phyloP scores from a whole-genome alignment of 2,888 invertebrate genomes.

The Agriotes lineatus region DNA sequence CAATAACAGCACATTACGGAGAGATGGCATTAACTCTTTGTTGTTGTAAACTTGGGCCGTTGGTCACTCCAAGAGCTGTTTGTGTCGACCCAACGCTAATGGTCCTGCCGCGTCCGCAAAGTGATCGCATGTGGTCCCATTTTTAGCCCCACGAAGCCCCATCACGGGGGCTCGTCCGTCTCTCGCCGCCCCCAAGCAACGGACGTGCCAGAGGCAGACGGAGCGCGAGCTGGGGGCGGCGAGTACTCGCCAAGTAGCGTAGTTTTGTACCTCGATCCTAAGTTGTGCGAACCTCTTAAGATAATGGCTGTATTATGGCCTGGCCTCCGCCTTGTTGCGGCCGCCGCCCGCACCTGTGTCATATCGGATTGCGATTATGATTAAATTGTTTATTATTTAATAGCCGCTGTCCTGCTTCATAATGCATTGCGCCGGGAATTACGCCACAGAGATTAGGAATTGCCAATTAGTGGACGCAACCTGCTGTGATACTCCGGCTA shows the following conservation, averaged over 20 bases:
- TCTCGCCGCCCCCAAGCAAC: too few relatives aligned
- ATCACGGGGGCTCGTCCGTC: conserved; percentile 29
- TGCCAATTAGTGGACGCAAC: conserved; percentile 18
- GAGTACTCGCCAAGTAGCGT: conserved; percentile 37
- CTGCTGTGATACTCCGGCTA: conserved; percentile 13
- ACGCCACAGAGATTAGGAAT: conserved; percentile 34
- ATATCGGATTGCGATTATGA: conserved; percentile 54
- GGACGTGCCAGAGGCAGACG: conserved; percentile 36
- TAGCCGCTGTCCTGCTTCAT: conserved; percentile 29
- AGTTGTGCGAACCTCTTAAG: conserved; percentile 59
- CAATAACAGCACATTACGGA: conserved; percentile 59
- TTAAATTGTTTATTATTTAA: conserved; percentile 51
- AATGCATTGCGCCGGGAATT: conserved; percentile 32
- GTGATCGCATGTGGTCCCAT: conserved; percentile 48
- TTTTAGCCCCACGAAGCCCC: conserved; percentile 23
- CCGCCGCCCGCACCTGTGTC: conserved; percentile 57
- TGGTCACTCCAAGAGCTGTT: conserved; percentile 57
- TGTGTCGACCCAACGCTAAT: conserved; percentile 54
- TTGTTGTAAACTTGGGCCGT: conserved; percentile 58
- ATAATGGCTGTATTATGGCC: conserved; percentile 60
- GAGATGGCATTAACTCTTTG: conserved; percentile 60
- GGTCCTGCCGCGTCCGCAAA: conserved; percentile 53
- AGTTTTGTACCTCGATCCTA: conserved; percentile 50
- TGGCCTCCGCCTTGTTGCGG: conserved; percentile 55
- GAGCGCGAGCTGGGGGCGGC: conserved; percentile 19